Percentiles rank a stretch among this genome's conserved stretches.
These are phyloP conservation scores for Dascillus cervinus DNA, from an alignment of 2,888 invertebrate species.

Conservation along the genomic window DNA sequence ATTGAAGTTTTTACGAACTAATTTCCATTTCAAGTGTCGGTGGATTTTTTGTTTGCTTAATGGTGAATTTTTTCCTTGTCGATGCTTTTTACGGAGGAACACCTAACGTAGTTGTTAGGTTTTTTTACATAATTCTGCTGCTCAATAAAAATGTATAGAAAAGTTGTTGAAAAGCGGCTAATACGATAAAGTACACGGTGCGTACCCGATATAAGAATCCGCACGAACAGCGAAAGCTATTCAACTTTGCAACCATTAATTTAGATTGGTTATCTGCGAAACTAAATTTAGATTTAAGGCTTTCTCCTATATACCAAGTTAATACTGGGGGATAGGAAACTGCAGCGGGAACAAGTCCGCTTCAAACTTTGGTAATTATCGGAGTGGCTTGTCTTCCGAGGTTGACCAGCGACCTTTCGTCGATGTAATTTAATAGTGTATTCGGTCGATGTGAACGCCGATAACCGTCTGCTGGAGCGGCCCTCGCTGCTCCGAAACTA, in stretches of 20 bases:
- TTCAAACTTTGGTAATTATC: conserved; percentile 39
- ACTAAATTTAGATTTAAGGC: conserved; percentile 13
- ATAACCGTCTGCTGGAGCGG: conserved; percentile 18
- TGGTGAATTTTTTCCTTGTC: no score
- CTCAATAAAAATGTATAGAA: no score
- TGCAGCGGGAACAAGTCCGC: conserved; percentile 15
- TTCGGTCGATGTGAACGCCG: conserved; percentile 21
- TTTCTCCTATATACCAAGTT: conserved; percentile 10
- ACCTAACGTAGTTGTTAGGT: no score
- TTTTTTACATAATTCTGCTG: no score
- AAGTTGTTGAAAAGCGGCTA: no score
- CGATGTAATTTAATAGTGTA: conserved; percentile 32
- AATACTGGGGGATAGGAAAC: conserved; percentile 13
- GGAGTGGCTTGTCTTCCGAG: conserved; percentile 31
- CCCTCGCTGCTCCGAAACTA: conserved; percentile 21
- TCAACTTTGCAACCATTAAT: conserved; percentile 10
- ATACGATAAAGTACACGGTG: no score
- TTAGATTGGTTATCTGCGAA: conserved; percentile 13
- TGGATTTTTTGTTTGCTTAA: no score
- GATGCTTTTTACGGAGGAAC: no score
- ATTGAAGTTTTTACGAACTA: no score
- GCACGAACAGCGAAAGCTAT: no score
- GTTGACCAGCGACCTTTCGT: conserved; percentile 31
- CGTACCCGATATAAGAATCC: no score
- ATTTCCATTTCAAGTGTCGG: no score